A percentile compares a stretch with the other conserved stretches of the same genome.
These are phyloP conservation scores for Dryocosmus kuriphilus DNA, from an alignment of 2,888 invertebrate species.

Conservation along the genomic window DNA sequence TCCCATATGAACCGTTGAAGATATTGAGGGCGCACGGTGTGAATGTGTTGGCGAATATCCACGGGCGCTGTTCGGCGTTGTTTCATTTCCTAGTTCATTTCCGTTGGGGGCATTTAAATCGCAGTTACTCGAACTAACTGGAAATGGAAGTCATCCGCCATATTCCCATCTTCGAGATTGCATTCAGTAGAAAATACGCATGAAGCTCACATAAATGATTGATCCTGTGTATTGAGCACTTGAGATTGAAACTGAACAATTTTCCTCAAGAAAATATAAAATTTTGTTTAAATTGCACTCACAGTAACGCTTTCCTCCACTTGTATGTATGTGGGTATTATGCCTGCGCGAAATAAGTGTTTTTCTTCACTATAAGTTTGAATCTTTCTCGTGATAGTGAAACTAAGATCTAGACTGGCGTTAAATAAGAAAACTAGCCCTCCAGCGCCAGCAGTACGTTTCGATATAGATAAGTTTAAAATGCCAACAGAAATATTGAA, in stretches of 20 bases:
- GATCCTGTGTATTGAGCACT: background rate
- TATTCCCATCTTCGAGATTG: slow-evolving; percentile 55
- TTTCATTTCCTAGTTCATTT: slow-evolving; percentile 76
- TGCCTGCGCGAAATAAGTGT: background rate
- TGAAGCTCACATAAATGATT: background rate
- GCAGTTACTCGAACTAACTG: slow-evolving; percentile 70
- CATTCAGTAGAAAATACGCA: slow-evolving; percentile 1
- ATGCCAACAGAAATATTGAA: too few relatives aligned
- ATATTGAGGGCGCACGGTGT: background rate
- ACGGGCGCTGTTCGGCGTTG: slow-evolving; percentile 63
- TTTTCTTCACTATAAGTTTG: too few relatives aligned
- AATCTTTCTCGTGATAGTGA: too few relatives aligned
- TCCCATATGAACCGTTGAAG: background rate
- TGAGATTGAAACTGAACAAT: background rate
- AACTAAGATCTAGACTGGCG: too few relatives aligned
- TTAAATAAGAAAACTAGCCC: too few relatives aligned
- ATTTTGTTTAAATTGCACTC: background rate
- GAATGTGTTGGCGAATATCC: slow-evolving; percentile 50
- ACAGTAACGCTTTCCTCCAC: background rate
- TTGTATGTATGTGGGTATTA: background rate
- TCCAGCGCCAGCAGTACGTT: too few relatives aligned
- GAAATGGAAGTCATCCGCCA: slow-evolving; percentile 68
- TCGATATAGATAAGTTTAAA: too few relatives aligned
- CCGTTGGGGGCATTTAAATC: slow-evolving; percentile 74
- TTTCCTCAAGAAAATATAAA: background rate